Evolutionary conservation across 2,113 vertebrate genomes (phyloP), one percentile per base, ranked within the genome.

Genomic region (Gasterosteus nipponicus): DNA sequence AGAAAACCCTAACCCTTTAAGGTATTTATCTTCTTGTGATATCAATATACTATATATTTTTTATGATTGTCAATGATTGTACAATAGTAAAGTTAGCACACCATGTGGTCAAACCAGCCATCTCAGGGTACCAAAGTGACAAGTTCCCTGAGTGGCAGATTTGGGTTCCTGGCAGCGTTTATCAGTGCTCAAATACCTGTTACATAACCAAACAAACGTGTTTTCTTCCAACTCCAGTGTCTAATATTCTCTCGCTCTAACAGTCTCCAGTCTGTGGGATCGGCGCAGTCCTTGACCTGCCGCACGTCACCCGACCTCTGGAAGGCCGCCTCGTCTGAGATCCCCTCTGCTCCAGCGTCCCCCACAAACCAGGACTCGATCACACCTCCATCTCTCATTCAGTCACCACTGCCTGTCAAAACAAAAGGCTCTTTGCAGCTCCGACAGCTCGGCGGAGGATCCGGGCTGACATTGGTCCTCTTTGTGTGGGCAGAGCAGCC

Each of bases 371-470:
- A 31, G 59, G 26, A 26, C 31, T 64, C 15, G 15, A 22, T 69
- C 63, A 26, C 26, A 29, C 62, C 61, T 63, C 47, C 14, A 2
- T 64, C 49, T 61, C 42, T 42, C 58, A 38, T 79, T 49, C 53
- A 60, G 46, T 64, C 59, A 33, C 31, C 42, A 31, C 41, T 19
- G 38, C 59, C 59, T 59, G 51, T 56, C 33, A 59, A 64, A 90
- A 89, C 81, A 88, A 84, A 26, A 69, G 73, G 41, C 61, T 59
- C 66, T 44, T 75, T 51, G 3, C 49, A 61, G 66, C 41, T 75
- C 29, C 42, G 38, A 56, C 16, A 10, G n/a, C 18, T 7, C 39
- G 49, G 59, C 63, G 63, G 6, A 29, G 62, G 29, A 38, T 65
- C 26, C n/a, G 2, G 15, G 12, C 19, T 3, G 64, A 39, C 53